Evolutionary conservation across 2,888 invertebrate genomes (phyloP).

Genomic region (Poecilobothrus nobilitatus): DNA sequence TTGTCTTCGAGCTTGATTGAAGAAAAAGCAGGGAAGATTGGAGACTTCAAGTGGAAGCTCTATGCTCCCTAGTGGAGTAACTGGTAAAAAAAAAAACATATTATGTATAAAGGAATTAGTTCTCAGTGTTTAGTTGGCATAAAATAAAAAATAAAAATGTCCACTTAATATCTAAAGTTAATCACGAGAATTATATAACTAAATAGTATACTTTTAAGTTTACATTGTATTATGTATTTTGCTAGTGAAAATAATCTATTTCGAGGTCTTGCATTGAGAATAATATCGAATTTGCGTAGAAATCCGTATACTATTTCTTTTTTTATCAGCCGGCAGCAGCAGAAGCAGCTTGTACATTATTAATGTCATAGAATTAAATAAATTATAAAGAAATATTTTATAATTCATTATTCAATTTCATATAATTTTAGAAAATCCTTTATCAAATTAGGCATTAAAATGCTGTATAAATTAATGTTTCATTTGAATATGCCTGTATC

Average conservation of each 20-base stretch:
- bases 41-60: too few relatives aligned
- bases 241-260: constrained; percentile 35
- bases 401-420: not conserved
- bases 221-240: constrained; percentile 38
- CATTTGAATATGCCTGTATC: constrained; percentile 41
- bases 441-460: constrained; percentile 35
- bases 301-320: constrained; percentile 33
- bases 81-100: too few relatives aligned
- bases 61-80: too few relatives aligned
- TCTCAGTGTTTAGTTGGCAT: too few relatives aligned
- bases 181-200: constrained; percentile 34
- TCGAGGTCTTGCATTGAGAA: constrained; percentile 35
- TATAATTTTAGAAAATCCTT: constrained; percentile 24
- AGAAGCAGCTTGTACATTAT: constrained; percentile 37
- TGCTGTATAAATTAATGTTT: constrained; percentile 40
- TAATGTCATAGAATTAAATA: constrained; percentile 33
- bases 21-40: too few relatives aligned
- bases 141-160: constrained; percentile 39
- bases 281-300: constrained; percentile 40
- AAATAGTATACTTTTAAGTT: constrained; percentile 24
- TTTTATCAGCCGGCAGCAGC: constrained; percentile 38
- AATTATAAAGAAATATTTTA: not conserved
- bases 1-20: too few relatives aligned
- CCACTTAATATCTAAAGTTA: constrained; percentile 34
- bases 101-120: too few relatives aligned